Base-by-base conservation (phyloP, 2,888 invertebrate genomes). In the Trichopria drosophilae region DNA sequence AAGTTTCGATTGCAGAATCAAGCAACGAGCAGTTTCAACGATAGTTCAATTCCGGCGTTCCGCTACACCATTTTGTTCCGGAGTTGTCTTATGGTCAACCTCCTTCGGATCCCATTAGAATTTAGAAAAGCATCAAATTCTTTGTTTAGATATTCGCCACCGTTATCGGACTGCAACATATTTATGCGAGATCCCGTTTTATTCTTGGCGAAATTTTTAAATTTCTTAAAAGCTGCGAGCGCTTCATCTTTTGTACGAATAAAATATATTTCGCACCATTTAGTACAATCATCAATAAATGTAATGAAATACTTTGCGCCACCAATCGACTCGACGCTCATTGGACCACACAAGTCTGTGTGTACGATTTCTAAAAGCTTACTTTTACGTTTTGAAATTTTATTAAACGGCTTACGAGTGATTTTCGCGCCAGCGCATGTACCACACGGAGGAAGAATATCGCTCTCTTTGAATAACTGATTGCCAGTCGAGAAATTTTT, bases 11-110 rank as follows among this genome's bases (percentile, higher is more conserved):
- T 63, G 53, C 0, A 55, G 18, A 13, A 72, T n/a, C 55, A 71
- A 58, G 6, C 60, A 55, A n/a, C 67, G 50, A 4, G 65, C 60
- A 29, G 50, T 50, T 12, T 66, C 63, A 6, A 67, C 57, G 2
- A 68, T 36, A 1, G 65, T 69, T 1, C 63, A 47, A 16, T 68
- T 68, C 19, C 58, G 55, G 3, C 64, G 34, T 46, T 71, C 69
- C 5, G 67, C 60, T 0, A 57, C 46, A 1, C 65, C 69, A 51
- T 67, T 70, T 15, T 65, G 62, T 39, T 68, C 56, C 1, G 64
- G 68, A 6, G 56, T 64, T 65, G 52, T 0, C 65, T 37, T 2
- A 61, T 53, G 0, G 67, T 32, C 44, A 62, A 6, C 40, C 57
- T 31, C 56, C 58, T 34, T 53, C 57, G 4, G 4, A 53, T 45